Base-by-base conservation (phyloP, 2,797 vertebrate species). In the Odontamblyopus rebecca region DNA sequence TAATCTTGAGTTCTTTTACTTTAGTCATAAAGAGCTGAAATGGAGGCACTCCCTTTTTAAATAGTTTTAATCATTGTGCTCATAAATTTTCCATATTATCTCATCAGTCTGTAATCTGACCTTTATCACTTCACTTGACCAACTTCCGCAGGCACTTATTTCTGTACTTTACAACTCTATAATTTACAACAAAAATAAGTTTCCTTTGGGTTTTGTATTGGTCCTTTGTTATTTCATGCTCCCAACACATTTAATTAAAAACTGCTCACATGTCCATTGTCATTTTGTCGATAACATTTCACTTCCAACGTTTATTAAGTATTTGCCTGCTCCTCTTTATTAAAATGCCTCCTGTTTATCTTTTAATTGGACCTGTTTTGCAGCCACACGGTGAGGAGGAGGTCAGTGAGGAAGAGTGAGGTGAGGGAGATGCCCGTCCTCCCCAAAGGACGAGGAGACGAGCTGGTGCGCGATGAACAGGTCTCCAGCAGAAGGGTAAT, bases 361-460 rank as follows among this genome's bases (percentile, higher is more conserved):
- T 56, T 56, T 56, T 56, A 56, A 56, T 56, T 56, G 54, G 54
- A 56, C 54, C 23, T 23, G 85, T 81, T 41, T 68, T 19, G 50
- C 79, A 99, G 98, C 76, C 97, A 98, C 89, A 99, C 98, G 0
- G 96, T 97, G 79, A 96, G 95, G 90, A 96, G 97, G 86, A 96
- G 95, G 88, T 96, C 96, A 0, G 91, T 98, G 89, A 97, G 94
- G 89, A 93, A 94, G 85, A 97, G 94, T 11, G 97, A 98, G 75
- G 95, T 93, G 5, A 93, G 95, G 77, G 91, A 95, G 82, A 97
- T 99, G 95, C 98, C 98, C 0, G 94, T 91, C n/a, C 88, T 99
- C 74, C 98, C 97, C 0, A 93, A 95, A 60, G 95, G 95, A 0
- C 89, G 93, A 0, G 86, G 89, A 32, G 98, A 98, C 67, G 95